Conservation (phyloP, 2,888 invertebrate species). For the Dicyrtoma fusca region DNA sequence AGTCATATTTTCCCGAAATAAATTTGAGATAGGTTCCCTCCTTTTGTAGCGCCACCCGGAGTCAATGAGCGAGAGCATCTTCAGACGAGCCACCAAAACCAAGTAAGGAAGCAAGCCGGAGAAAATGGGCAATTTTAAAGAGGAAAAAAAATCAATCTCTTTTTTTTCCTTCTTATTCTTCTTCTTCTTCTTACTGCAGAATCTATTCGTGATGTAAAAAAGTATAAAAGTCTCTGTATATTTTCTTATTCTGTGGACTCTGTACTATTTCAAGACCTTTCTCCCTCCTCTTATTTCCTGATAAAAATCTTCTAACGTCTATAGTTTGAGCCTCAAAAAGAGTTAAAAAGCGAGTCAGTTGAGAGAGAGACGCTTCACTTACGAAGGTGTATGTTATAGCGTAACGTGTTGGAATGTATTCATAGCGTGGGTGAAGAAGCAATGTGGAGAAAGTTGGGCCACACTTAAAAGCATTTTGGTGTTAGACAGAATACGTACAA, state of each 20-base stretch:
- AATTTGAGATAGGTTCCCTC: constrained; percentile 38
- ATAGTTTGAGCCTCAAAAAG: too few species aligned
- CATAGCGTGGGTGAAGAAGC: too few species aligned
- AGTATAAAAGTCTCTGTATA: background rate
- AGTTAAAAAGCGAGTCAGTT: too few species aligned
- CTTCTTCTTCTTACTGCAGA: background rate
- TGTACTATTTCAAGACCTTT: background rate
- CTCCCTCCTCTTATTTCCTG: constrained; percentile 14
- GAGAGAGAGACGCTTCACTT: too few species aligned
- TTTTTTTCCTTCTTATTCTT: background rate
- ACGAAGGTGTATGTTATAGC: too few species aligned
- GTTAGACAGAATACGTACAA: too few species aligned
- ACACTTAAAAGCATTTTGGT: too few species aligned
- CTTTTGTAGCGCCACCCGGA: constrained; percentile 20
- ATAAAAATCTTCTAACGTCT: constrained; percentile 34
- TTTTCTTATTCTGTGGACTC: constrained; percentile 9
- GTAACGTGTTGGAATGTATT: too few species aligned
- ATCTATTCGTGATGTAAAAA: background rate
- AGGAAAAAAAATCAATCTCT: constrained; percentile 33
- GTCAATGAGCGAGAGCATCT: constrained; percentile 29
- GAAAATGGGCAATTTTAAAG: constrained; percentile 29
- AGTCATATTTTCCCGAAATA: constrained; percentile 50
- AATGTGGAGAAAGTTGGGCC: too few species aligned
- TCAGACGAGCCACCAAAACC: too few species aligned
- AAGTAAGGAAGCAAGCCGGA: too few species aligned